Percentiles rank a stretch among this genome's conserved stretches.
These are phyloP conservation scores for Ormyrus pomaceus DNA, from an alignment of 2,888 invertebrate species.

Conservation along the genomic window DNA sequence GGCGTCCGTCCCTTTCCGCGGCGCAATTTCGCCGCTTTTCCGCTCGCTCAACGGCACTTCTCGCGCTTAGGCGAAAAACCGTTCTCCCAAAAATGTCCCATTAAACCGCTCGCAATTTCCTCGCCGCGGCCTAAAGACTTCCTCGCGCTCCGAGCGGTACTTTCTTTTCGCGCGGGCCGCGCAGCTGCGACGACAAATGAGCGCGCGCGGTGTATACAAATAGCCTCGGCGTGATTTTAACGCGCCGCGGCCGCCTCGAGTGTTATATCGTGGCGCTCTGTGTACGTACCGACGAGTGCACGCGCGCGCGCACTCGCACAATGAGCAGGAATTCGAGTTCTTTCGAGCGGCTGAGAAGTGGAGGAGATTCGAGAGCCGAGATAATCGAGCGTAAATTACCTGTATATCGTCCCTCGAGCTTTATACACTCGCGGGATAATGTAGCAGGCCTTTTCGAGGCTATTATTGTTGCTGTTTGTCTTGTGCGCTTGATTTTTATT, in stretches of 20 bases:
- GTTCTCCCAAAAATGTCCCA: conserved; percentile 31
- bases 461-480: conserved; percentile 1
- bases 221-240: neutral
- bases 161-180: neutral
- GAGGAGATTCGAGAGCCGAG: conserved; percentile 29
- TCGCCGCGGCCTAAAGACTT: neutral
- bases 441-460: no score
- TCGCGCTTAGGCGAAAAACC: no score
- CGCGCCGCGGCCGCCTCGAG: neutral
- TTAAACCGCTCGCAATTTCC: conserved; percentile 23
- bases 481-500: conserved; percentile 25
- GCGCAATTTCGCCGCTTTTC: no score
- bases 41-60: no score
- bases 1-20: no score
- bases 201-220: no score
- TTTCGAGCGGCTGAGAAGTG: conserved; percentile 23
- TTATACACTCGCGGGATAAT: neutral
- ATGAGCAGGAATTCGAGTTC: conserved; percentile 43
- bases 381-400: conserved; percentile 47
- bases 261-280: neutral
- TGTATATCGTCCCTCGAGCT: conserved; percentile 1
- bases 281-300: no score
- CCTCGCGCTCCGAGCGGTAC: neutral
- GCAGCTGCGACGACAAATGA: no score
- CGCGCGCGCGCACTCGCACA: conserved; percentile 13